Evolutionary conservation across 2,797 vertebrate genomes (phyloP), one percentile per base, ranked within the genome.

Genomic region (Parauchenoglanis punctatus): DNA sequence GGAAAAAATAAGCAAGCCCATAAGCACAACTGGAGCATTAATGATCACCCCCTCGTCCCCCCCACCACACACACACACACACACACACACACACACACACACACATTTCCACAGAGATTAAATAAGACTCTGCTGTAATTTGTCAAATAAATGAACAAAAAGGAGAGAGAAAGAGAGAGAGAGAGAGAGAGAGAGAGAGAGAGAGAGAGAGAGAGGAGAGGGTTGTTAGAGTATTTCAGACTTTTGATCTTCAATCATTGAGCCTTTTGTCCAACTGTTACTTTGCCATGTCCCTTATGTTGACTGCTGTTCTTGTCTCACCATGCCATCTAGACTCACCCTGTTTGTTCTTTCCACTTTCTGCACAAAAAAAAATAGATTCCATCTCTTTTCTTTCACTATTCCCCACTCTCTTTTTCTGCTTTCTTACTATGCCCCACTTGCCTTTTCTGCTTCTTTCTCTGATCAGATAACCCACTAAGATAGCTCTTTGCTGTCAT

Each of bases 21-120:
- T 87, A 81, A 88, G 54, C 86, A 70, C 81, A 91, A 85, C 81
- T 65, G 84, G 72, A 72, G 73, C 73, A 76, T 84, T 88, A 81
- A 88, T 81, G 73, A 88, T n/a, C 49, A 68, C 40, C 13, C 20
- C 46, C 35, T 35, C 35, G 35, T 35, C 61, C 44, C 18, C n/a
- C 20, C 31, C 17, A 13, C 12, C 31, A n/a, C 46, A 49, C 46
- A 49, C 5, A 35, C 35, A 35, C 35, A 35, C 35, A 35, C 35
- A 35, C 35, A 35, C 35, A 35, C 35, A 35, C 35, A 35, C 35
- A 31, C 31, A 31, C 31, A 31, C 31, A n/a, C 46, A 49, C 46
- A 49, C 6, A 40, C 40, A 40, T 4, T 40, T 40, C 40, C 40
- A 40, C 40, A 40, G 40, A 40, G 40, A 40, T 40, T 40, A 40